Percentiles rank a stretch among this genome's conserved stretches.
These are phyloP conservation scores for Mobula hypostoma DNA, from an alignment of 2,113 vertebrate species.

Conservation along the genomic window DNA sequence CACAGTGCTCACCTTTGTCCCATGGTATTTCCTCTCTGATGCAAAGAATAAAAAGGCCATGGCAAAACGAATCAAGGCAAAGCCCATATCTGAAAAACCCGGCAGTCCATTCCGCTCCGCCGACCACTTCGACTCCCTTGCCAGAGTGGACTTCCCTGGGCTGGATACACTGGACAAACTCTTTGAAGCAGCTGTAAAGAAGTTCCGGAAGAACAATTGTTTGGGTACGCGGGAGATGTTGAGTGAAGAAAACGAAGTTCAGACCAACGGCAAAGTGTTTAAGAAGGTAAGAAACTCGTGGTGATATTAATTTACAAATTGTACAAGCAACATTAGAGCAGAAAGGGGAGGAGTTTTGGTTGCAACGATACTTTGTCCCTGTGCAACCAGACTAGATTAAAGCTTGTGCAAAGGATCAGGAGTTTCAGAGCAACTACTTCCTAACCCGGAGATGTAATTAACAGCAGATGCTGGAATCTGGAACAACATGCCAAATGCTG, in stretches of 20 bases:
- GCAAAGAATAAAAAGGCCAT: conserved; percentile 71
- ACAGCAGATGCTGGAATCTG: no score
- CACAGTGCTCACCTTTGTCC: conserved; percentile 83
- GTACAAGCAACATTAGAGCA: not conserved
- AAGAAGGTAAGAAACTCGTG: conserved; percentile 74
- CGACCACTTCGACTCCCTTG: conserved; percentile 73
- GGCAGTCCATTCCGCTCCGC: conserved; percentile 86
- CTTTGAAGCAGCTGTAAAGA: conserved; percentile 72
- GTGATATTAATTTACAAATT: not conserved
- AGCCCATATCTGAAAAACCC: conserved; percentile 62
- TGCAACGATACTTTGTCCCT: not conserved
- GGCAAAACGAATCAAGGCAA: conserved; percentile 81
- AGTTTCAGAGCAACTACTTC: not conserved
- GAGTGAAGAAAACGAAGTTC: conserved; percentile 84
- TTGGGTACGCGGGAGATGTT: conserved; percentile 83
- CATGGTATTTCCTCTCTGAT: conserved; percentile 90
- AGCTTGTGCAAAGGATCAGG: not conserved
- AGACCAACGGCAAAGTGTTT: conserved; percentile 88
- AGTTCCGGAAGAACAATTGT: conserved; percentile 68
- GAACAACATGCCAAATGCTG: no score
- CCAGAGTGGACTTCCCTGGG: conserved; percentile 75
- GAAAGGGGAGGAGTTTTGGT: not conserved
- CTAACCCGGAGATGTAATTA: no score
- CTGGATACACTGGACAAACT: conserved; percentile 88
- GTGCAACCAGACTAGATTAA: not conserved